Conservation (phyloP, 2,888 invertebrate genomes). For the Zeuzera pyrina region DNA sequence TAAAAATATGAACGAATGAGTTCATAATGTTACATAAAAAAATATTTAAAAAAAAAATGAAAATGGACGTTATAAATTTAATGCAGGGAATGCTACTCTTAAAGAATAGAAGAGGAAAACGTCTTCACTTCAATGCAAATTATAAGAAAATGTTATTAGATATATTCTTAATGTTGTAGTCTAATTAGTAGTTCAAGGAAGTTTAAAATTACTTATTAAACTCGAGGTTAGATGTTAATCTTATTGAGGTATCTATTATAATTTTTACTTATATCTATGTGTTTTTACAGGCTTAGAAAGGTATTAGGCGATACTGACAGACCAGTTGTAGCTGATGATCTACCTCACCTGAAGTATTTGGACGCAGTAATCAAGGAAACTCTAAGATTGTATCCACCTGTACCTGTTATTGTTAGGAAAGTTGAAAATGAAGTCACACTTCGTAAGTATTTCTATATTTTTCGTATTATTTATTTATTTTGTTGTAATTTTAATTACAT, state of each 20-base stretch:
- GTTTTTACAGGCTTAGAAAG: slow-evolving; percentile 20
- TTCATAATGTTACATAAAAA: too few species aligned
- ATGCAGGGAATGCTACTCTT: too few species aligned
- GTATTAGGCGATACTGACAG: slow-evolving; percentile 22
- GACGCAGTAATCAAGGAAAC: slow-evolving; percentile 35
- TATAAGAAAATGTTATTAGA: too few species aligned
- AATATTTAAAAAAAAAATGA: too few species aligned
- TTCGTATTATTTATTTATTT: too few species aligned
- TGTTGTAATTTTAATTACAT: too few species aligned
- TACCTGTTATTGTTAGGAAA: slow-evolving; percentile 23
- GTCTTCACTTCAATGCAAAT: too few species aligned
- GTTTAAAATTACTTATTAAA: slow-evolving; percentile 19
- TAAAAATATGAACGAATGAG: too few species aligned
- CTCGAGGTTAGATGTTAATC: not conserved
- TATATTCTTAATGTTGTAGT: too few species aligned
- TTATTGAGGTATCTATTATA: not conserved
- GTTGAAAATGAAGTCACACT: slow-evolving; percentile 21
- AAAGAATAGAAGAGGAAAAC: too few species aligned
- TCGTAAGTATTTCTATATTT: slow-evolving; percentile 17
- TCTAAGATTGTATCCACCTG: slow-evolving; percentile 32
- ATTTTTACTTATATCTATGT: not conserved
- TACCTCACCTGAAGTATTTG: slow-evolving; percentile 27
- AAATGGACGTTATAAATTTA: too few species aligned
- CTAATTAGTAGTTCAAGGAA: slow-evolving; percentile 24
- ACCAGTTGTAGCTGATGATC: slow-evolving; percentile 20